phyloP scores from a whole-genome alignment of 2,888 invertebrate species.

The Tholera decimalis region DNA sequence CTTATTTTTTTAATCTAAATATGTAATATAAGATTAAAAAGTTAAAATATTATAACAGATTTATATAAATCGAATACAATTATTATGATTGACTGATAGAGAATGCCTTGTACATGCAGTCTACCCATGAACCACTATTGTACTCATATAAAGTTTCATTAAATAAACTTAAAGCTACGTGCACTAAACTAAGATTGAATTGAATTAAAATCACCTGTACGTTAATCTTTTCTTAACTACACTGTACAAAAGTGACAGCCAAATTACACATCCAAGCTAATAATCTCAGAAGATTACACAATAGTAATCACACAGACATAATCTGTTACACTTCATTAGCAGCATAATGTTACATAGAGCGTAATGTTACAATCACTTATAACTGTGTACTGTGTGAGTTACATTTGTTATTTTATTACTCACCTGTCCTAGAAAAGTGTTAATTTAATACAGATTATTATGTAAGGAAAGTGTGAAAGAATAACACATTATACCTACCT shows the following conservation, averaged over 20 bases:
- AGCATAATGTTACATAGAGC: not conserved
- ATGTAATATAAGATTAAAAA: too few species aligned
- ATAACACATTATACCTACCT: too few species aligned
- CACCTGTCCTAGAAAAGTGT: constrained; percentile 13
- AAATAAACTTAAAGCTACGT: too few species aligned
- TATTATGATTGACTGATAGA: too few species aligned
- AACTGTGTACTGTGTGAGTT: not conserved
- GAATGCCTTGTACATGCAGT: too few species aligned
- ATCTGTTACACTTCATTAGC: constrained; percentile 20
- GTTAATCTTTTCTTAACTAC: not conserved
- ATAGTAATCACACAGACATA: constrained; percentile 1
- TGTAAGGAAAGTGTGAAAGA: constrained; percentile 23
- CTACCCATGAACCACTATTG: too few species aligned
- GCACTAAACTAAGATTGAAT: too few species aligned
- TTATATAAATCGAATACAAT: too few species aligned
- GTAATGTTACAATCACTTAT: not conserved
- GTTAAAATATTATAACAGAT: too few species aligned
- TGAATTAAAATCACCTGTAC: too few species aligned
- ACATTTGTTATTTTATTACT: constrained; percentile 16
- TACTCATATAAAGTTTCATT: too few species aligned
- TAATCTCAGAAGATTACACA: constrained; percentile 30
- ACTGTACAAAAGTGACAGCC: constrained; percentile 2
- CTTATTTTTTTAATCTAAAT: too few species aligned
- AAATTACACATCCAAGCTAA: not conserved
- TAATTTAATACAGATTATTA: constrained; percentile 12